These are phyloP conservation scores for Vanacampus margaritifer DNA, from an alignment of 2,113 vertebrate species.

Conservation along the genomic window DNA sequence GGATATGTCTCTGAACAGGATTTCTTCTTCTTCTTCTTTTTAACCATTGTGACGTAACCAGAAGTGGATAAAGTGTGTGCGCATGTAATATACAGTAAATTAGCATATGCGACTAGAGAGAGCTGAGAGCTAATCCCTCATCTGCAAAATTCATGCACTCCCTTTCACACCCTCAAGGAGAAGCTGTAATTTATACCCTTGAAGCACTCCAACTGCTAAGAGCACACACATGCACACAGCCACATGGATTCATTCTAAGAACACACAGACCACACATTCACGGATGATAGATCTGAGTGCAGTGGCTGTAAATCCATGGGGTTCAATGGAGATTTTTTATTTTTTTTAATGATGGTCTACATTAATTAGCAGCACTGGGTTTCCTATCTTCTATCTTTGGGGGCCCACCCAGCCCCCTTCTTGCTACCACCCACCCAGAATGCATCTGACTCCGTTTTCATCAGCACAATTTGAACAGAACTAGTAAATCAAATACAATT, in stretches of 20 bases:
- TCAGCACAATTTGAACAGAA: conserved; percentile 1
- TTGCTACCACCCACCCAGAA: conserved; percentile 33
- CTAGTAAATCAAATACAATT: not conserved
- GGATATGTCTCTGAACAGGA: not conserved
- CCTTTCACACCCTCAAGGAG: conserved; percentile 50
- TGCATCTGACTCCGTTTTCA: conserved; percentile 40
- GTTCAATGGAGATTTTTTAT: conserved; percentile 34
- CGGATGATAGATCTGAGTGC: conserved; percentile 5
- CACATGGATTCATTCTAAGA: conserved; percentile 8
- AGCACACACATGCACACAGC: conserved; percentile 23
- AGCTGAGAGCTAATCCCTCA: conserved; percentile 40
- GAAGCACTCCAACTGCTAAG: conserved; percentile 31
- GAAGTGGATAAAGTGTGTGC: conserved; percentile 7
- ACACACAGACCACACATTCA: conserved; percentile 16
- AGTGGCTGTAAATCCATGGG: conserved; percentile 1
- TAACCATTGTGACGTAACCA: not conserved
- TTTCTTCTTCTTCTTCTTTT: no score
- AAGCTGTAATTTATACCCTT: conserved; percentile 56
- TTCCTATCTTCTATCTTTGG: conserved; percentile 32
- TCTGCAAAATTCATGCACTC: conserved; percentile 63
- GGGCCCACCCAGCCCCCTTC: conserved; percentile 15
- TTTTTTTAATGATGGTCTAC: conserved; percentile 28
- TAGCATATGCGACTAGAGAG: conserved; percentile 22
- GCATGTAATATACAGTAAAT: not conserved
- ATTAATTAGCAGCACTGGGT: conserved; percentile 59